phyloP scores from a whole-genome alignment of 1,140 invertebrate species.

The Laodelphax striatellus region DNA sequence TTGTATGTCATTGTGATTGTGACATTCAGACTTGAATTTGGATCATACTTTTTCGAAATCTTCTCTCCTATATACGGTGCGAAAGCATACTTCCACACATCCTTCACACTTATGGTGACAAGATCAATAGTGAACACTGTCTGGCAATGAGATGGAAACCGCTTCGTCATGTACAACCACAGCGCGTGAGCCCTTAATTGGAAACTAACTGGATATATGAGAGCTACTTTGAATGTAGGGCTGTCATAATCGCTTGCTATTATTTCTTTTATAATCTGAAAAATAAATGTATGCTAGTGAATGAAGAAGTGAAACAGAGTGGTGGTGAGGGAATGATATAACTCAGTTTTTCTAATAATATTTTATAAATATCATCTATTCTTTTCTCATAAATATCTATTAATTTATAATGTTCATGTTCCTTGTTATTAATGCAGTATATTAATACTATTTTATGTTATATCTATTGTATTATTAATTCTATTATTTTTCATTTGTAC shows the following conservation, averaged over 20 bases:
- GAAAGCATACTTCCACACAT: slow-evolving; percentile 49
- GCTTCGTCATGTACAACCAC: slow-evolving; percentile 29
- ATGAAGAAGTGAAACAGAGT: no score
- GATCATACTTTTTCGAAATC: slow-evolving; percentile 34
- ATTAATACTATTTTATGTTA: no score
- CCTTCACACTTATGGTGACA: slow-evolving; percentile 37
- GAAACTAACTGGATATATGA: slow-evolving; percentile 35
- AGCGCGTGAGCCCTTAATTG: slow-evolving; percentile 36
- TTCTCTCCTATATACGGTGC: slow-evolving; percentile 33
- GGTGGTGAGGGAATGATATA: no score
- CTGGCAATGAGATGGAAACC: slow-evolving; percentile 24
- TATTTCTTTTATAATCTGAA: slow-evolving; percentile 31
- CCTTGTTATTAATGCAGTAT: no score
- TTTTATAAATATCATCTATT: no score
- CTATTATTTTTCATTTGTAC: no score
- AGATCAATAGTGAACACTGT: slow-evolving; percentile 29
- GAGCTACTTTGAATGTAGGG: slow-evolving; percentile 34
- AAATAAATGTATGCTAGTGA: background rate
- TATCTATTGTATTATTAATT: no score
- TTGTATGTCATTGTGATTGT: slow-evolving; percentile 37
- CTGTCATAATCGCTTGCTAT: slow-evolving; percentile 32
- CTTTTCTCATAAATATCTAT: no score
- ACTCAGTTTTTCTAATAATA: no score
- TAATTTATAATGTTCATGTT: no score
- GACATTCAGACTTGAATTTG: slow-evolving; percentile 40